Evolutionary conservation across 2,113 vertebrate genomes (phyloP), one percentile per base, ranked within the genome.

Genomic region (Hydrolagus affinis): DNA sequence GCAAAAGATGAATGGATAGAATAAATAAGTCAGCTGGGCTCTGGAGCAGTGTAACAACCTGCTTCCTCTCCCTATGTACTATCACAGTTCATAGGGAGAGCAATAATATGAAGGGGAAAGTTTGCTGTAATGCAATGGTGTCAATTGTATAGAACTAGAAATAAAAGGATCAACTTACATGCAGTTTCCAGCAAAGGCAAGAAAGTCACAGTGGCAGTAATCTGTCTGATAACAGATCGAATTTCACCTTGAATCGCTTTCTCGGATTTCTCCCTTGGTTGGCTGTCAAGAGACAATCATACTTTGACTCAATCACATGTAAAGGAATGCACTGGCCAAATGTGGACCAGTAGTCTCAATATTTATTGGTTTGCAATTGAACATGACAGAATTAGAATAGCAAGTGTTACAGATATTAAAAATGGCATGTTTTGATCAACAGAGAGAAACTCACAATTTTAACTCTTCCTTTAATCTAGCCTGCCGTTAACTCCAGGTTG

Each of bases 191-290:
- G 77, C 66, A 99, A 91, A 0, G 97, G 97, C 89, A 99, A 91
- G 89, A 99, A 99, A 8, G 97, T 98, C 57, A 98, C 96, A 0
- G 97, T 97, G 85, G 97, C 97, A 14, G 97, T 99, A 86, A 98
- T 93, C 89, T 99, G 97, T 85, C 97, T 93, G 88, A 99, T 98
- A 70, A 99, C 96, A 0, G 96, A 98, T 85, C 96, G 95, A 86
- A 99, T 98, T 93, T 99, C 97, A 88, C 98, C 96, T 89, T 99
- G 97, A 85, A 99, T 97, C 85, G 94, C 94, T 89, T 98, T 98
- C 69, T 96, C 95, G 75, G 97, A 96, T 89, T 98, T 98, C 72
- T 98, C 95, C 87, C 96, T 93, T 56, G 96, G 94, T 88, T 89
- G 88, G 30, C 97, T 99, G 89, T 8, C 87, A 64, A 88, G 15